Evolutionary conservation across 2,888 invertebrate species (phyloP).

Genomic region (Drosophila demipolita): DNA sequence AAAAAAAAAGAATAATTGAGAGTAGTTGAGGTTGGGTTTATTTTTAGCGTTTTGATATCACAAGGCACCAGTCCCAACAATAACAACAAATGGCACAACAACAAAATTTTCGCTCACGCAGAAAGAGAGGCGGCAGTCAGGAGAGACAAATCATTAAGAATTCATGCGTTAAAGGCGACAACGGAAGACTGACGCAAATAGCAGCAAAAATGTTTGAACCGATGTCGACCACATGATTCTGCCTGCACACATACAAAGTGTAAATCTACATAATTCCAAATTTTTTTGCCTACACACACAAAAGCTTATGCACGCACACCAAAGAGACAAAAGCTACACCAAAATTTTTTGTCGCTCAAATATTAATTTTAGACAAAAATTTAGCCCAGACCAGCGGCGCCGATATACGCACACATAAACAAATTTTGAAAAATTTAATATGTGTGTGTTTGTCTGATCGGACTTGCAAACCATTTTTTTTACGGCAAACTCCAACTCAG

Average conservation of each 20-base stretch:
- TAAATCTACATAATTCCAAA: conserved; percentile 71
- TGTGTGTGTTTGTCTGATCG: conserved; percentile 44
- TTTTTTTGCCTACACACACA: conserved; percentile 54
- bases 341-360: conserved; percentile 72
- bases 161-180: conserved; percentile 36
- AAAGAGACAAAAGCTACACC: conserved; percentile 38
- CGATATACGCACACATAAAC: conserved; percentile 42
- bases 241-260: conserved; percentile 35
- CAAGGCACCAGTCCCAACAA: conserved; percentile 62
- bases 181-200: conserved; percentile 73
- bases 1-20: conserved; percentile 14
- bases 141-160: conserved; percentile 39
- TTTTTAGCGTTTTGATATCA: conserved; percentile 79
- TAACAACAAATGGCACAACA: conserved; percentile 50
- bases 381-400: conserved; percentile 61
- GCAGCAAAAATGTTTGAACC: conserved; percentile 63
- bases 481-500: conserved; percentile 60
- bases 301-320: conserved; percentile 13
- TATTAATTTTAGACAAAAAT: conserved; percentile 78
- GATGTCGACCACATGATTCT: conserved; percentile 72
- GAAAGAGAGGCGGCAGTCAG: conserved; percentile 21
- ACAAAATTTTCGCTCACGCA: conserved; percentile 41
- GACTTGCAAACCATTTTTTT: conserved; percentile 34
- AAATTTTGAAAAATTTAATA: conserved; percentile 31
- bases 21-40: conserved; percentile 68